A percentile compares a stretch with the other conserved stretches of the same genome.
These are phyloP conservation scores for Potamilus streckersoni DNA, from an alignment of 1,140 invertebrate genomes.

Conservation along the genomic window DNA sequence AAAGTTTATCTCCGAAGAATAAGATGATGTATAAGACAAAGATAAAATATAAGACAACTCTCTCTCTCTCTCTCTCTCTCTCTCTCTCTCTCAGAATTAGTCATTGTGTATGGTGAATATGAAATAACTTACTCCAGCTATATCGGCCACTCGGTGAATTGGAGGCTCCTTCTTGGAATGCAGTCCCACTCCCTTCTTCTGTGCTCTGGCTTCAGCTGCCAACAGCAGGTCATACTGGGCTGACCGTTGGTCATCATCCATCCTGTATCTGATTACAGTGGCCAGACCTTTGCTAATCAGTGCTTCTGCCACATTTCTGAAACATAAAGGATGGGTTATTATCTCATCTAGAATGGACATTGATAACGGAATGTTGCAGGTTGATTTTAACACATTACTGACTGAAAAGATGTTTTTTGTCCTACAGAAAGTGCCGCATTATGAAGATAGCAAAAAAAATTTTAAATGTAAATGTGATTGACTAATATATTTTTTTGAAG, in stretches of 20 bases:
- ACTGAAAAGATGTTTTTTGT: no score
- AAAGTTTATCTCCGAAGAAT: background rate
- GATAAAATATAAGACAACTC: no score
- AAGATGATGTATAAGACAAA: no score
- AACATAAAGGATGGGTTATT: constrained; percentile 21
- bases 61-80: no score
- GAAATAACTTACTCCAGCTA: constrained; percentile 76
- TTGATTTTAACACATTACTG: no score
- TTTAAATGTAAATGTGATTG: no score
- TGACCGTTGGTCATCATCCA: constrained; percentile 92
- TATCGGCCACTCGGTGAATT: constrained; percentile 86
- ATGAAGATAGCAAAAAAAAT: no score
- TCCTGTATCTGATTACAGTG: constrained; percentile 90
- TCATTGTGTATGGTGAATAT: background rate
- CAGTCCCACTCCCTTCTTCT: constrained; percentile 75
- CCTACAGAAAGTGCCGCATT: no score
- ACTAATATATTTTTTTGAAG: no score
- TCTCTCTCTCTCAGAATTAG: no score
- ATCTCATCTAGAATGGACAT: no score
- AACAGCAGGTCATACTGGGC: constrained; percentile 94
- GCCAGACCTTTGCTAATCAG: constrained; percentile 93
- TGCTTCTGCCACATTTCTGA: constrained; percentile 93
- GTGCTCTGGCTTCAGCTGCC: constrained; percentile 92
- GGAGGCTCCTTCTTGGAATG: constrained; percentile 73
- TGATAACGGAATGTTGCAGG: no score